Evolutionary conservation across 2,888 invertebrate genomes (phyloP).

Genomic region (Caenorhabditis sinica): DNA sequence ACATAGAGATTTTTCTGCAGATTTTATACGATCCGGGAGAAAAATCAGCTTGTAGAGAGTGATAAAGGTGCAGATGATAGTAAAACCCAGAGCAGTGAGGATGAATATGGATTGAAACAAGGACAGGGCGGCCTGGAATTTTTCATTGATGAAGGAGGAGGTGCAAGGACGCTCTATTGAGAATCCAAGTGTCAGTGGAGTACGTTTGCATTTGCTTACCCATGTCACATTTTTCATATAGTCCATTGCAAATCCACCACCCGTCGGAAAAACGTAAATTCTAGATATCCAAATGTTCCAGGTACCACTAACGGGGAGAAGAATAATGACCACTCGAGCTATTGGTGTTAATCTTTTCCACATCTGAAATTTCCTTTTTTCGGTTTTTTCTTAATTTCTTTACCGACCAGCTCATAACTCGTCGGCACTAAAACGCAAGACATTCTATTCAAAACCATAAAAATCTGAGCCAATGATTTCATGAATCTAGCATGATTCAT

Average conservation of each 20-base stretch:
- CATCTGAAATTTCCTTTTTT: background rate
- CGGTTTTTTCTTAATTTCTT: no score
- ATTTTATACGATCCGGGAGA: slow-evolving; percentile 44
- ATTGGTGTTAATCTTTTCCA: background rate
- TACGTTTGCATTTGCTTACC: background rate
- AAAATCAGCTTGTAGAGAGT: slow-evolving; percentile 36
- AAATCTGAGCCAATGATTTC: slow-evolving; percentile 42
- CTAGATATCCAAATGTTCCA: slow-evolving; percentile 31
- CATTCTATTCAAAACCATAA: slow-evolving; percentile 40
- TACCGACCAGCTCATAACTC: background rate
- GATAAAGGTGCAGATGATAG: slow-evolving; percentile 22
- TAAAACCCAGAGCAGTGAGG: slow-evolving; percentile 23
- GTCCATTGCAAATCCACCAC: slow-evolving; percentile 29
- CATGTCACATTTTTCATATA: slow-evolving; percentile 26
- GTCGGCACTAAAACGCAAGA: slow-evolving; percentile 17
- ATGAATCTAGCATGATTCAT: background rate
- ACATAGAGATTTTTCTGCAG: slow-evolving; percentile 43
- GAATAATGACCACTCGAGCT: background rate
- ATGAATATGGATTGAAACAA: slow-evolving; percentile 48
- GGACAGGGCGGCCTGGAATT: slow-evolving; percentile 40
- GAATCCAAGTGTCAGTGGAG: no score
- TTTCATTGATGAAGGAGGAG: no score
- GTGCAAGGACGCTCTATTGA: background rate
- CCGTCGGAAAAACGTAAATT: background rate
- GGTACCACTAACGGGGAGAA: background rate